A percentile compares a stretch with the other conserved stretches of the same genome.
Evolutionary conservation across 2,113 vertebrate genomes (phyloP).

Genomic region (Corythornis vintsioides): DNA sequence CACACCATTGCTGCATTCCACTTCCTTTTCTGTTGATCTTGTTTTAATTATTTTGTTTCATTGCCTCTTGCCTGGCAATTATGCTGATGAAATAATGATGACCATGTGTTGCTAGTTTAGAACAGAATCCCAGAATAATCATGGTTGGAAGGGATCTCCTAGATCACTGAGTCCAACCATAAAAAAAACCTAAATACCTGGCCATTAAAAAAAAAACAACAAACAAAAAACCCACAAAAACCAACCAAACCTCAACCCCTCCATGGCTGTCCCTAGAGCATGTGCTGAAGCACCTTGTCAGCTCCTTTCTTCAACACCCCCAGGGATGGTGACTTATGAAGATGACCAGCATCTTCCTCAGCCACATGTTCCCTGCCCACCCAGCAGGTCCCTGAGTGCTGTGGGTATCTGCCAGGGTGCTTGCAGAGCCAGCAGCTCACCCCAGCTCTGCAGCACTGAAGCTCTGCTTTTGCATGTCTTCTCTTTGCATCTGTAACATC

Average conservation of each 20-base stretch:
- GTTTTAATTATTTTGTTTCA: background rate
- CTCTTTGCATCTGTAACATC: slow-evolving; percentile 17
- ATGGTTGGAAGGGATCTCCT: no score
- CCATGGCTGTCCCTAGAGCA: no score
- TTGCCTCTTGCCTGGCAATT: fast-evolving
- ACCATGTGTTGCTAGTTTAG: background rate
- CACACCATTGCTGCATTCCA: background rate
- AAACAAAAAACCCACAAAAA: no score
- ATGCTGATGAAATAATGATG: background rate
- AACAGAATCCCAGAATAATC: no score
- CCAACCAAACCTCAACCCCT: no score
- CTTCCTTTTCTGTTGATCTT: background rate
- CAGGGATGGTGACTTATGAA: no score
- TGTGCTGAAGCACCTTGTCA: no score
- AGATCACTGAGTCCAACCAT: no score
- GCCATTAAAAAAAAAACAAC: no score
- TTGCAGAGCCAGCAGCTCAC: background rate
- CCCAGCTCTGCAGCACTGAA: slow-evolving; percentile 19
- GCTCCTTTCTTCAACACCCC: no score
- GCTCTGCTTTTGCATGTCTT: slow-evolving; percentile 1
- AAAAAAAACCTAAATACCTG: no score
- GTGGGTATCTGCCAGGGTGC: background rate
- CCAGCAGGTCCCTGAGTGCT: background rate
- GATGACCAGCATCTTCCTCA: background rate
- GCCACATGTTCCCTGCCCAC: background rate